Percentiles rank a stretch among this genome's conserved stretches.
Conservation (phyloP, 30 jellyfish, hydroid and myxozoan species). For the Phacellophora camtschatica region DNA sequence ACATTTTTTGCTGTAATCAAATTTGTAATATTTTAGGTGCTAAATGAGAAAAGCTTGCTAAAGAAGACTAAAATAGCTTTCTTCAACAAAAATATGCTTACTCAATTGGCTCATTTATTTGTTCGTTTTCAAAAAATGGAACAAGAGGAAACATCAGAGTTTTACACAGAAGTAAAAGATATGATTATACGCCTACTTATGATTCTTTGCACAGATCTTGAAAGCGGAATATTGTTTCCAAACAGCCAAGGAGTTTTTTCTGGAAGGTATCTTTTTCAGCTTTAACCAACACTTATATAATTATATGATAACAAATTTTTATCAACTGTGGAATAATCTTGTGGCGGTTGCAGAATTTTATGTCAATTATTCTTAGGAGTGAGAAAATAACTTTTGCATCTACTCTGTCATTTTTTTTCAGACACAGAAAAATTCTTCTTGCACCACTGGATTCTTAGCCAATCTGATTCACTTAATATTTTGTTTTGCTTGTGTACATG, state of each 20-base stretch:
- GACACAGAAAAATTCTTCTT: too few species aligned
- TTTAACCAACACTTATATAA: too few species aligned
- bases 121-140: not conserved
- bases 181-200: slow-evolving; percentile 17
- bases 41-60: slow-evolving; percentile 28
- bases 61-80: slow-evolving; percentile 71
- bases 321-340: too few species aligned
- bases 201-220: slow-evolving; percentile 46
- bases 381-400: too few species aligned
- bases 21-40: slow-evolving; percentile 50
- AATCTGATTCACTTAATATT: too few species aligned
- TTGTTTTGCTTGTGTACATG: too few species aligned
- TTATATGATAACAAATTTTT: too few species aligned
- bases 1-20: too few species aligned
- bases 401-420: too few species aligned
- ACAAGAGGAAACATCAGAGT: not conserved
- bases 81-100: slow-evolving; percentile 39
- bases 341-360: too few species aligned
- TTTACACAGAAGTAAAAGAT: not conserved
- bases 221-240: slow-evolving; percentile 56
- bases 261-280: slow-evolving; percentile 17
- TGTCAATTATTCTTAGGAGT: too few species aligned
- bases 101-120: slow-evolving; percentile 41
- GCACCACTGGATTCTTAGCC: too few species aligned
- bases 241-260: slow-evolving; percentile 19